These are phyloP conservation scores for Condylura cristata DNA, from an alignment of 2,113 vertebrate genomes.

Conservation along the genomic window DNA sequence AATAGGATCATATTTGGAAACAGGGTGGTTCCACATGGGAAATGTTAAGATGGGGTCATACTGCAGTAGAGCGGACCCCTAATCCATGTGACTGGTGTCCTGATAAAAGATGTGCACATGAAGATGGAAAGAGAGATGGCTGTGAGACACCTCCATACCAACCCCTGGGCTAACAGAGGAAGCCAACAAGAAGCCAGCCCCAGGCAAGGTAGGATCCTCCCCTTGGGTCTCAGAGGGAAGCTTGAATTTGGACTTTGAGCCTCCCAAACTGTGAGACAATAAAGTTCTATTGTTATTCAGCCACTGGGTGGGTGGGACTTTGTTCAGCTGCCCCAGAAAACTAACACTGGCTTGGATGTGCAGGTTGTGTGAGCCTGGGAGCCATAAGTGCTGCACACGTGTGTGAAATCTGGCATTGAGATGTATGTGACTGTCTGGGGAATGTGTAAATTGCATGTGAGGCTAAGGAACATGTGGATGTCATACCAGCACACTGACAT, in stretches of 20 bases:
- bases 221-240: background rate
- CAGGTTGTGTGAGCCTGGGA: background rate
- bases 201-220: background rate
- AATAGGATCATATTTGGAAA: background rate
- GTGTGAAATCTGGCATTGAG: background rate
- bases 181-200: background rate
- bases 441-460: background rate
- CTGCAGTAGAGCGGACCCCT: background rate
- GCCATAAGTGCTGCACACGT: background rate
- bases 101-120: background rate
- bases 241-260: background rate
- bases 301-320: background rate
- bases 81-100: background rate
- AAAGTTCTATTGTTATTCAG: background rate
- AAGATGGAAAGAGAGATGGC: background rate
- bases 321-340: background rate
- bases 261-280: background rate
- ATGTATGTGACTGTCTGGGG: background rate
- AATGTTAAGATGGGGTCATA: background rate
- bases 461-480: background rate
- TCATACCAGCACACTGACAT: background rate
- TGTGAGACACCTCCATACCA: background rate
- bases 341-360: background rate
- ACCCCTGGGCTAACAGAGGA: background rate
- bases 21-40: background rate